Conservation (phyloP, 2,888 invertebrate species). For the Drosophila mercatorum region DNA sequence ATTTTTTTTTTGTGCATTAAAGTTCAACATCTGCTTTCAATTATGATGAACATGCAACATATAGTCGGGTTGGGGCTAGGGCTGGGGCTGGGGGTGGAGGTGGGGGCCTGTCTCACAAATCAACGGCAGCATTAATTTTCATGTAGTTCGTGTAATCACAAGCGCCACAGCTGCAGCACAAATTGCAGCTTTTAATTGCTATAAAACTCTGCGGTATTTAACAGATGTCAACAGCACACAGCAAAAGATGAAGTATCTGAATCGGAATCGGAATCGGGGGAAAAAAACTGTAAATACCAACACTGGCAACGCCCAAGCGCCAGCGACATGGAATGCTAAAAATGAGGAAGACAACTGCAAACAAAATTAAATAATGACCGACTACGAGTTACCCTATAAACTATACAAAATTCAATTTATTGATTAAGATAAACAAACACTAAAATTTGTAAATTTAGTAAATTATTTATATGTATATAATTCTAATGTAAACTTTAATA, state of each 20-base stretch:
- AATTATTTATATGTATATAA: too few relatives aligned
- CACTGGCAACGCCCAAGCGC: neutral
- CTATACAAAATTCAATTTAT: too few relatives aligned
- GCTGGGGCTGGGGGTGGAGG: neutral
- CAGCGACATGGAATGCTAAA: constrained; percentile 30
- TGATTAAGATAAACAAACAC: too few relatives aligned
- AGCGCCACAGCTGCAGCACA: constrained; percentile 47
- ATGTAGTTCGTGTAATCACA: constrained; percentile 45
- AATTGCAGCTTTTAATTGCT: constrained; percentile 42
- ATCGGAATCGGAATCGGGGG: constrained; percentile 19
- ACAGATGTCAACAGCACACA: constrained; percentile 46
- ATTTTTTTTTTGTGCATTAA: constrained; percentile 16
- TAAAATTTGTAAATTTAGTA: too few relatives aligned
- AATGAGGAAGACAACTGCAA: constrained; percentile 31
- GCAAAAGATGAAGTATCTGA: constrained; percentile 35
- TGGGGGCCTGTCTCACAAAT: constrained; percentile 39
- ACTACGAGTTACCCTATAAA: neutral
- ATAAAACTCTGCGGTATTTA: constrained; percentile 39
- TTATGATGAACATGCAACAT: constrained; percentile 47
- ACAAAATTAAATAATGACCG: neutral
- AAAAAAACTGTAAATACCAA: neutral
- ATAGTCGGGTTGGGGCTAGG: neutral
- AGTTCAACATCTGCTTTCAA: constrained; percentile 61
- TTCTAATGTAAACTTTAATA: neutral
- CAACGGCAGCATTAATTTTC: constrained; percentile 47